A percentile compares a stretch with the other conserved stretches of the same genome.
phyloP scores from a whole-genome alignment of 2,888 invertebrate species.

The Coelinius sp. region DNA sequence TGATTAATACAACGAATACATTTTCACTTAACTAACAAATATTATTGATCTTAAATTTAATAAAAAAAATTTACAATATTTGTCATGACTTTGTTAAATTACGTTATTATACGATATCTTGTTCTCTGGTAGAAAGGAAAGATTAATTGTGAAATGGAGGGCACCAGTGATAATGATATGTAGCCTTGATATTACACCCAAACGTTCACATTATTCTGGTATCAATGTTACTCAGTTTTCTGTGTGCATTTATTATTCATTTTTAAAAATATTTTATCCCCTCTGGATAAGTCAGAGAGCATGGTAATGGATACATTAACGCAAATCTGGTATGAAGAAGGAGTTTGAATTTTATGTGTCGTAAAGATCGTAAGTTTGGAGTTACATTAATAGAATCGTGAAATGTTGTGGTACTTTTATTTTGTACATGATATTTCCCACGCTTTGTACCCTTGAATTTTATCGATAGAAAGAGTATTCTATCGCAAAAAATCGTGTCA shows the following conservation, averaged over 20 bases:
- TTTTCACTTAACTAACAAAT: not conserved
- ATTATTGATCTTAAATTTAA: not conserved
- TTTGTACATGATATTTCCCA: conserved; percentile 13
- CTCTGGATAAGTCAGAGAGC: conserved; percentile 7
- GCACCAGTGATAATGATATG: conserved; percentile 21
- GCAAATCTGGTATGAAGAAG: conserved; percentile 24
- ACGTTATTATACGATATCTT: not conserved
- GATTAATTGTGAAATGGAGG: not conserved
- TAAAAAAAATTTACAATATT: conserved; percentile 13
- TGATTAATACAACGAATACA: conserved; percentile 6
- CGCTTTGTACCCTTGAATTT: conserved; percentile 17
- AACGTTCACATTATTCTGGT: not conserved
- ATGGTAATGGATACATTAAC: conserved; percentile 26
- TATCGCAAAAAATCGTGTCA: not conserved
- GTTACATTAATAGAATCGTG: conserved; percentile 6
- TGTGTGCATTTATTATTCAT: not conserved
- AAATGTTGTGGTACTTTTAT: not conserved
- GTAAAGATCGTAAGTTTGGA: conserved; percentile 16
- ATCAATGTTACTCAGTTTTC: not conserved
- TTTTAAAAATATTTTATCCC: not conserved
- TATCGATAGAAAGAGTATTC: not conserved
- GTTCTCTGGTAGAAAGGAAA: not conserved
- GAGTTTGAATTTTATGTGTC: conserved; percentile 22
- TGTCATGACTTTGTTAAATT: conserved; percentile 31
- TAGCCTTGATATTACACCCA: conserved; percentile 27